Evolutionary conservation across 2,113 vertebrate genomes (phyloP), one percentile per base, ranked within the genome.

Genomic region (Cephalopholis sonnerati): DNA sequence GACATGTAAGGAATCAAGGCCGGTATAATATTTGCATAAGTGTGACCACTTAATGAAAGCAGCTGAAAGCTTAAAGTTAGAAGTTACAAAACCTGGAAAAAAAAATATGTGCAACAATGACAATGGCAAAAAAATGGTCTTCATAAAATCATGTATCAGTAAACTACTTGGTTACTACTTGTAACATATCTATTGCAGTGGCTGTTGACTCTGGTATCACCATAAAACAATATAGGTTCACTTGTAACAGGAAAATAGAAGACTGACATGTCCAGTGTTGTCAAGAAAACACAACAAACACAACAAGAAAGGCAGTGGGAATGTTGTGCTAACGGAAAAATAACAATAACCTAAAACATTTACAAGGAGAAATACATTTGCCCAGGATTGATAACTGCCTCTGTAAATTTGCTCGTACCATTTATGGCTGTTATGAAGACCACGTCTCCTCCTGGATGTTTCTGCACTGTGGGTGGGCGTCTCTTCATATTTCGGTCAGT

Each of bases 361-460:
- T 32, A 20, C 0, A 36, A 55, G 4, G 11, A 75, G 74, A 29
- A 24, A 27, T 6, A 5, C 7, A 20, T n/a, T 22, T 6, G 27
- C 27, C 57, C 53, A 32, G 36, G 59, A 25, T 24, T 10, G 22
- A 62, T 13, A 62, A 58, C 25, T 50, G 62, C 62, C 51, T 64
- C n/a, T 13, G 64, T 44, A 36, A 44, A 61, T 58, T 4, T 16
- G 29, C 29, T 67, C 3, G 16, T 54, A 67, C 58, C 77, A 32
- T 64, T 67, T 39, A 46, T 61, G 83, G 77, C 81, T 76, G 74
- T 65, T 61, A 58, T 46, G 36, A 67, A 75, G 51, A 63, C 70
- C 55, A 44, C 41, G 53, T 83, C 64, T 78, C 44, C 22, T 57
- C 61, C 62, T 59, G 67, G 59, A 59, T 55, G 55, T 41, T 15